These are phyloP conservation scores for Gymnoscelis rufifasciata DNA, from an alignment of 2,888 invertebrate species.

Conservation along the genomic window DNA sequence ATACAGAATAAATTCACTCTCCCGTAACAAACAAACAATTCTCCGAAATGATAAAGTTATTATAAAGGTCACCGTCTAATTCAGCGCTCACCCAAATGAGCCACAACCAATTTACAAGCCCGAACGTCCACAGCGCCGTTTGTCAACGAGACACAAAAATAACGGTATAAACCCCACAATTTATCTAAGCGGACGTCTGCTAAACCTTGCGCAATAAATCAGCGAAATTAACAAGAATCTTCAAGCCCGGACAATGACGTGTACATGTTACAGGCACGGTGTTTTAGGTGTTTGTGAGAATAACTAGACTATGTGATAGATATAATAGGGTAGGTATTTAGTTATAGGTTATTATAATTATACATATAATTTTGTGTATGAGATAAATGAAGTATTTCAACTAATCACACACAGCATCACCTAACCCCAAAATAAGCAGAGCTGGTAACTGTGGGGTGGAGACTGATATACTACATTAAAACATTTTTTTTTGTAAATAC, in stretches of 20 bases:
- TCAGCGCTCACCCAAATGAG: not conserved
- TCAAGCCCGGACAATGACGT: conserved; percentile 5
- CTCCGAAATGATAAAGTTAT: not conserved
- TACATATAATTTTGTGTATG: no score
- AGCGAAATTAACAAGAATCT: conserved; percentile 28
- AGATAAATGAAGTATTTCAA: no score
- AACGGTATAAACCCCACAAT: conserved; percentile 13
- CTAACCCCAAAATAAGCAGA: no score
- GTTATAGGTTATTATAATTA: no score
- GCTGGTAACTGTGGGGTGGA: no score
- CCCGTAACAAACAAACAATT: no score
- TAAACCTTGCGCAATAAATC: conserved; percentile 24
- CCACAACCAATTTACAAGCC: not conserved
- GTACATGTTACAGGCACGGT: not conserved
- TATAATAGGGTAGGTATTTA: no score
- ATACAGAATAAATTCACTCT: no score
- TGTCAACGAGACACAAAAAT: conserved; percentile 6
- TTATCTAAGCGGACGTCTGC: conserved; percentile 14
- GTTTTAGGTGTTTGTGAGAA: not conserved
- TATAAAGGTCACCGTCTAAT: not conserved
- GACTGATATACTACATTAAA: no score
- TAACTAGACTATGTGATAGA: no score
- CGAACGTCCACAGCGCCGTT: not conserved
- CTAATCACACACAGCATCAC: no score
- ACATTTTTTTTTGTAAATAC: no score